These are phyloP conservation scores for Hippopotamus amphibius DNA, from an alignment of 2,113 vertebrate genomes.

Conservation along the genomic window DNA sequence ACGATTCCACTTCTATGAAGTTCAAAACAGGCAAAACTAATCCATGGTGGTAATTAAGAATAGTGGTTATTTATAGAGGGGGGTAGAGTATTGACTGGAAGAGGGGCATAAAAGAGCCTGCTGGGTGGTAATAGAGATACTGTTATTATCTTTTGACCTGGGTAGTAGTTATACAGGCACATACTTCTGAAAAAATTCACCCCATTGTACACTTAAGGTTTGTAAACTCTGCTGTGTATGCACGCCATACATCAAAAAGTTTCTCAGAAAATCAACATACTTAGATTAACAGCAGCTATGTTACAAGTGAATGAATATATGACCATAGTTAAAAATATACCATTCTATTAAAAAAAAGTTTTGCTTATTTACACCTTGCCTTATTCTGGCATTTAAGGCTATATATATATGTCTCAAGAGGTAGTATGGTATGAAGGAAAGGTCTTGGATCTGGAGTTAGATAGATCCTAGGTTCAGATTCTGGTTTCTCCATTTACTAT, in stretches of 20 bases:
- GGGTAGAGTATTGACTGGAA: neutral
- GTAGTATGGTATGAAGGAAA: neutral
- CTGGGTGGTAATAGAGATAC: neutral
- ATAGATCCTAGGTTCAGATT: neutral
- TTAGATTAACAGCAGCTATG: slow-evolving; percentile 26
- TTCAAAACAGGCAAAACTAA: slow-evolving; percentile 34
- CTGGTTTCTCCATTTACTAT: neutral
- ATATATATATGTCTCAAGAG: neutral
- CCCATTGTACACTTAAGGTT: neutral
- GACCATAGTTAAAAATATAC: neutral
- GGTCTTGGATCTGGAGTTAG: neutral
- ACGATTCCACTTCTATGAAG: neutral
- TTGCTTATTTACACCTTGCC: neutral
- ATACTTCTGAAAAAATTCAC: slow-evolving; percentile 1
- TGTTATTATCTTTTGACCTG: neutral
- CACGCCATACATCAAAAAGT: neutral
- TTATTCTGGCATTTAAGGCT: slow-evolving; percentile 11
- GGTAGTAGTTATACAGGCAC: neutral
- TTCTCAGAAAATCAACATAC: slow-evolving; percentile 18
- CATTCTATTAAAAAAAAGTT: neutral
- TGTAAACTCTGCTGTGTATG: neutral
- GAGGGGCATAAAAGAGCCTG: neutral
- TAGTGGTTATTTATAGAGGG: neutral
- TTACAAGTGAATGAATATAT: neutral
- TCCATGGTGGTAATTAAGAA: neutral